Conservation (phyloP, 2,113 vertebrate species). For the Ammodramus savannarum region DNA sequence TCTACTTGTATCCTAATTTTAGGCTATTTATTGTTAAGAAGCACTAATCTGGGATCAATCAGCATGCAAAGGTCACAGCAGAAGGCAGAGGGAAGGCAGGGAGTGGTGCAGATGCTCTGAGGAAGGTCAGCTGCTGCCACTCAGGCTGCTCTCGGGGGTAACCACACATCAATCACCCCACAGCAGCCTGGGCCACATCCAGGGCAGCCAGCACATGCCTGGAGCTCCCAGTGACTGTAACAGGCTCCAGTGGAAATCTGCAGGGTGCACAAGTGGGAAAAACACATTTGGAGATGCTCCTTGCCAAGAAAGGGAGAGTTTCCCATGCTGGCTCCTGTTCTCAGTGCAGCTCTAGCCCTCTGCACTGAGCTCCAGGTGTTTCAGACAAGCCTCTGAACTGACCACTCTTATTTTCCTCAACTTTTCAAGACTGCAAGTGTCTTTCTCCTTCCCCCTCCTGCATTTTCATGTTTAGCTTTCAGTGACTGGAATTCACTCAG, state of each 20-base stretch:
- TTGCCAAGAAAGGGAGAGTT: background rate
- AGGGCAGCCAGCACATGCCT: background rate
- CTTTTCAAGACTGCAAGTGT: background rate
- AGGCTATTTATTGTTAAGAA: slow-evolving; percentile 35
- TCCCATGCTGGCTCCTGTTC: background rate
- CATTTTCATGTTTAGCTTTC: background rate
- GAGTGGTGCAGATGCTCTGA: background rate
- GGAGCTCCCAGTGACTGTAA: background rate
- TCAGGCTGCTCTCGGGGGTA: background rate
- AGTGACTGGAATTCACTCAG: background rate
- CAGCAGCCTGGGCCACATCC: background rate
- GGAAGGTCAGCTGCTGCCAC: slow-evolving; percentile 60
- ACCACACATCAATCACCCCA: slow-evolving; percentile 30
- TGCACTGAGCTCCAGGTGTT: background rate
- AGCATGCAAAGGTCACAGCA: slow-evolving; percentile 15
- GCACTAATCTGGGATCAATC: slow-evolving; percentile 47
- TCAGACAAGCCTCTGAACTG: background rate
- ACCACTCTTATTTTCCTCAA: background rate
- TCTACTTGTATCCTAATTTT: slow-evolving; percentile 25
- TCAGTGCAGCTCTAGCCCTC: background rate
- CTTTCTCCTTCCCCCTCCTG: background rate
- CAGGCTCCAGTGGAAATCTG: background rate
- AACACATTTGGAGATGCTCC: background rate
- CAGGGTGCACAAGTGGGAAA: background rate
- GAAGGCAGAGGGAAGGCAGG: slow-evolving; percentile 4